These are phyloP conservation scores for Gorsachius goisagi DNA, from an alignment of 2,113 vertebrate genomes.

Conservation along the genomic window DNA sequence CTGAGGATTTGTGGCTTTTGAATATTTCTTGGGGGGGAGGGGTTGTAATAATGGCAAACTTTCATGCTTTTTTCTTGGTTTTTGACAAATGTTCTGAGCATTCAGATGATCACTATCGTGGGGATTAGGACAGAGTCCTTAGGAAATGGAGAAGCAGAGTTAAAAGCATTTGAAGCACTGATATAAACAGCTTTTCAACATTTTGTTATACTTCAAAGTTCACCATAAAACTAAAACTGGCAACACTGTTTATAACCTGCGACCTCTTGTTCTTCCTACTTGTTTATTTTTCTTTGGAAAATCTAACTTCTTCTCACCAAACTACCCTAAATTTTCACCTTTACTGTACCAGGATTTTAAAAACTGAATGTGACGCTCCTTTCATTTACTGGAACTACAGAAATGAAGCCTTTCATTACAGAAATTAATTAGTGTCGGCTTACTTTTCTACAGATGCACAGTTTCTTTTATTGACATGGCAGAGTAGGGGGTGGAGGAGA, in stretches of 20 bases:
- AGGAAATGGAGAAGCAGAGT: background rate
- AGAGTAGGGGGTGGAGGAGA: constrained; percentile 7
- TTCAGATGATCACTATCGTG: background rate
- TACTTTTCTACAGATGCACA: constrained; percentile 23
- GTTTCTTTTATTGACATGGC: constrained; percentile 22
- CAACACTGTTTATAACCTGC: constrained; percentile 40
- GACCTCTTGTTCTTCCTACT: constrained; percentile 36
- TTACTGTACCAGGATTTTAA: constrained; percentile 1
- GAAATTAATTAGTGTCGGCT: constrained; percentile 46
- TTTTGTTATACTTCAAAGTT: constrained; percentile 61
- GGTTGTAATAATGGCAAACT: background rate
- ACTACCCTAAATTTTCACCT: background rate
- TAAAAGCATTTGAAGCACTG: constrained; percentile 23
- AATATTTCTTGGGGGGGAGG: background rate
- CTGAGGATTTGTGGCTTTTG: background rate
- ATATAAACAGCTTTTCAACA: constrained; percentile 21
- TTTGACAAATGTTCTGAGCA: background rate
- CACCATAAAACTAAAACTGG: constrained; percentile 43
- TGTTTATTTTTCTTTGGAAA: constrained; percentile 53
- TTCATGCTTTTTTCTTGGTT: background rate
- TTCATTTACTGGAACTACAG: constrained; percentile 25
- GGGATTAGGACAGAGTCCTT: background rate
- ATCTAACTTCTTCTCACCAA: constrained; percentile 17
- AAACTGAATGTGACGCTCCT: background rate
- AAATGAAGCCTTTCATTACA: constrained; percentile 37